Conservation (phyloP, 2,888 invertebrate species). For the Athalia circularis region DNA sequence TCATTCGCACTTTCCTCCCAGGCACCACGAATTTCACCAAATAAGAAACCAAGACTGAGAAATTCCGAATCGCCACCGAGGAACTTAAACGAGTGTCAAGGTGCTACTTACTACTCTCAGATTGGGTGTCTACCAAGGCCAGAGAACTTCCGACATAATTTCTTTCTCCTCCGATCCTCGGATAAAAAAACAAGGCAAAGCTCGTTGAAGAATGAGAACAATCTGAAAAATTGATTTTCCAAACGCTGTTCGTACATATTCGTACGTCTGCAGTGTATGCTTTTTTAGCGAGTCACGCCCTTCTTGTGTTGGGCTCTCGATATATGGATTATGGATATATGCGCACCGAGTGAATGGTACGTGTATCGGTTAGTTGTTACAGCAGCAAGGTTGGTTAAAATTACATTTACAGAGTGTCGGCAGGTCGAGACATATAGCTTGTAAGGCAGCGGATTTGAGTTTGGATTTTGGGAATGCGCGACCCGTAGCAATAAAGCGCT, state of each 20-base stretch:
- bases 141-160: constrained; percentile 23
- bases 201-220: neutral
- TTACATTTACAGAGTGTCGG: constrained; percentile 3
- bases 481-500: constrained; percentile 45
- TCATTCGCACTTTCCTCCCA: neutral
- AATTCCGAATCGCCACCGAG: constrained; percentile 2
- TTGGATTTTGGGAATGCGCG: constrained; percentile 43
- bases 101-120: constrained; percentile 24
- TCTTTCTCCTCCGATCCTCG: neutral
- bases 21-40: neutral
- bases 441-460: constrained; percentile 37
- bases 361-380: neutral
- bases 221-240: too few relatives aligned
- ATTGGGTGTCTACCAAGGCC: constrained; percentile 26
- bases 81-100: constrained; percentile 42
- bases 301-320: neutral
- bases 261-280: too few relatives aligned
- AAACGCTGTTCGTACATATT: too few relatives aligned
- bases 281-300: too few relatives aligned
- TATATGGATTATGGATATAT: neutral
- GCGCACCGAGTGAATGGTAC: too few relatives aligned
- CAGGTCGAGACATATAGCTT: constrained; percentile 7
- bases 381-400: constrained; percentile 3
- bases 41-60: constrained; percentile 5
- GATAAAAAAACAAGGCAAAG: neutral